Evolutionary conservation across 2,888 invertebrate species (phyloP), one percentile per base, ranked within the genome.

Genomic region (Lepidocyrtinus sp.): DNA sequence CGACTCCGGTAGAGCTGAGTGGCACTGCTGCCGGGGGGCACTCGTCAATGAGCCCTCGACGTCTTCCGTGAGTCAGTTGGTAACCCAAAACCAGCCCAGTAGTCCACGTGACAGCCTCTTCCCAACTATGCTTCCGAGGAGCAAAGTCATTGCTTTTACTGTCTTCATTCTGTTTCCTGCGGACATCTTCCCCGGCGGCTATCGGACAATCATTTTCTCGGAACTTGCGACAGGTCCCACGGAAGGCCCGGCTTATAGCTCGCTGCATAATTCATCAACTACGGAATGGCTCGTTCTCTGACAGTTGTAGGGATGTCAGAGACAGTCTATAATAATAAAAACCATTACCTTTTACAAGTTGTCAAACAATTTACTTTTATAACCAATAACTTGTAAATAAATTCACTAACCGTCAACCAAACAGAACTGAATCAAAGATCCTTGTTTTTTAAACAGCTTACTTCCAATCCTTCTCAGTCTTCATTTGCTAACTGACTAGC

Each of bases 81-180:
- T 83, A 81, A 2, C 75, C 73, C 45, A 86, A 36, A 1, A 82
- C 76, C 0, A 85, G 25, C 15, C 84, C 84, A n/a, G 82, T 75
- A 1, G 85, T 82, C 85, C 84, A 86, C 9, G 82, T 79, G 36
- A 83, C 61, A 9, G 84, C 85, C 55, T 86, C 86, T 46, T 72
- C 63, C 22, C 78, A 76, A n/a, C 72, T 75, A 67, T 84, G 79
- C 50, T 84, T 82, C 5, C 81, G 84, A 17, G 75, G 82, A 17
- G 68, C 64, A 64, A 79, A 81, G 1, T 78, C 79, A 22, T 80
- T 68, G n/a, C n/a, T n/a, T 26, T 81, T 75, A 2, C 59, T 59
- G 9, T 82, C 75, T 19, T 80, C 75, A 12, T 83, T 76, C 26
- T 76, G 73, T 21, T 81, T 76, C 12, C 82, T 83, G 7, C 82